phyloP scores from a whole-genome alignment of 37 sponge, comb jelly and placozoan species.

The Cliona cf. orientalis region DNA sequence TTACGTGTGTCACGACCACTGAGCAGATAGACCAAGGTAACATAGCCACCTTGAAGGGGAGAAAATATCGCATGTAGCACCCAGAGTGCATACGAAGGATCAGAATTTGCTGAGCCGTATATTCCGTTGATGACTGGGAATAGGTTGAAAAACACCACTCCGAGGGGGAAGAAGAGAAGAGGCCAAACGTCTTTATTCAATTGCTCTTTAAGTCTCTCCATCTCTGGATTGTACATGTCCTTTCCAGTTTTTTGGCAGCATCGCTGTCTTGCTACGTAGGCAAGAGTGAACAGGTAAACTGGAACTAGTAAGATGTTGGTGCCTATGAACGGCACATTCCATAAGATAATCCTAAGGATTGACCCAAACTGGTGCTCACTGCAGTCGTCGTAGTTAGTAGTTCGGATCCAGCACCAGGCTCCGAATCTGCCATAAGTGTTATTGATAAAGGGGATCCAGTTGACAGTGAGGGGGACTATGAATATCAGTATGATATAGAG shows the following conservation, averaged over 20 bases:
- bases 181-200: slow-evolving; percentile 14
- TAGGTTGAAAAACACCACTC: slow-evolving; percentile 29
- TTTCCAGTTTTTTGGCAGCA: not conserved
- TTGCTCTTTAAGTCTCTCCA: not conserved
- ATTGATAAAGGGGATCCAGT: slow-evolving; percentile 70
- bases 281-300: slow-evolving; percentile 15
- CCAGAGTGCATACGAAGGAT: slow-evolving; percentile 40
- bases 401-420: slow-evolving; percentile 78
- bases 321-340: slow-evolving; percentile 53
- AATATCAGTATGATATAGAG: slow-evolving; percentile 30
- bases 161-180: slow-evolving; percentile 39
- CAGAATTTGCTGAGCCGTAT: not conserved
- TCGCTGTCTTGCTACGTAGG: not conserved
- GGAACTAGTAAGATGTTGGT: slow-evolving; percentile 10
- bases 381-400: slow-evolving; percentile 4
- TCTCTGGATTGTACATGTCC: not conserved
- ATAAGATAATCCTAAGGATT: slow-evolving; percentile 27
- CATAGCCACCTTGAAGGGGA: slow-evolving; percentile 48
- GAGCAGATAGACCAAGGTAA: no score
- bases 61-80: slow-evolving; percentile 43
- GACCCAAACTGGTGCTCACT: slow-evolving; percentile 11
- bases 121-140: slow-evolving; percentile 47
- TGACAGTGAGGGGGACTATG: slow-evolving; percentile 29
- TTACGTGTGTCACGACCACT: no score
- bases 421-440: slow-evolving; percentile 62